Percentiles rank a stretch among this genome's conserved stretches.
phyloP scores from a whole-genome alignment of 1,140 invertebrate genomes.

The Hycleus phaleratus region DNA sequence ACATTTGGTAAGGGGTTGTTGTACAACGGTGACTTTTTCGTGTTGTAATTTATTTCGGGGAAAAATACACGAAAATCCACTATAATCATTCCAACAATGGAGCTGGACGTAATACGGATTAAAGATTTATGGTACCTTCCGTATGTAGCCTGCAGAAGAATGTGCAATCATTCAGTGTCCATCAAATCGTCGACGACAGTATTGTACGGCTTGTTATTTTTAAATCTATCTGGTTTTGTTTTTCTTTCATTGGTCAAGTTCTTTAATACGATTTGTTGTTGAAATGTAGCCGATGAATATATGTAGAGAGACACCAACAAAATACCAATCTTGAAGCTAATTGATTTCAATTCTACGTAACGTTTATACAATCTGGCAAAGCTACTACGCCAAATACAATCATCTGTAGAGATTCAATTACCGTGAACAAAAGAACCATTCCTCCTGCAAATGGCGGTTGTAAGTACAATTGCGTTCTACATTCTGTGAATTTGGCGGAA shows the following conservation, averaged over 20 bases:
- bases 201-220: too few species aligned
- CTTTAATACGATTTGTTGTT: too few species aligned
- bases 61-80: slow-evolving; percentile 24
- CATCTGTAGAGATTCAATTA: slow-evolving; percentile 35
- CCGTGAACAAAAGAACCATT: slow-evolving; percentile 37
- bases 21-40: slow-evolving; percentile 18
- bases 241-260: too few species aligned
- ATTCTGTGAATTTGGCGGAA: too few species aligned
- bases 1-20: slow-evolving; percentile 6
- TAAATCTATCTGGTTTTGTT: too few species aligned
- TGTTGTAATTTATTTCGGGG: slow-evolving; percentile 21
- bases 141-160: not conserved
- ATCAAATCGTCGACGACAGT: not conserved
- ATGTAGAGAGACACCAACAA: too few species aligned
- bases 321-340: slow-evolving; percentile 22
- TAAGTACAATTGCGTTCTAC: slow-evolving; percentile 32
- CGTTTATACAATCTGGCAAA: slow-evolving; percentile 31
- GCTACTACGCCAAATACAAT: slow-evolving; percentile 24
- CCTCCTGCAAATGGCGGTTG: slow-evolving; percentile 35
- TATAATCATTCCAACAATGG: slow-evolving; percentile 17
- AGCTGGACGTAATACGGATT: slow-evolving; percentile 15
- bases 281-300: too few species aligned
- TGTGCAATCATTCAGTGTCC: slow-evolving; percentile 9
- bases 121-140: slow-evolving; percentile 19
- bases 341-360: slow-evolving; percentile 35